Evolutionary conservation across 2,888 invertebrate species (phyloP), one percentile per base, ranked within the genome.

Genomic region (Hipparchia sbordonii): DNA sequence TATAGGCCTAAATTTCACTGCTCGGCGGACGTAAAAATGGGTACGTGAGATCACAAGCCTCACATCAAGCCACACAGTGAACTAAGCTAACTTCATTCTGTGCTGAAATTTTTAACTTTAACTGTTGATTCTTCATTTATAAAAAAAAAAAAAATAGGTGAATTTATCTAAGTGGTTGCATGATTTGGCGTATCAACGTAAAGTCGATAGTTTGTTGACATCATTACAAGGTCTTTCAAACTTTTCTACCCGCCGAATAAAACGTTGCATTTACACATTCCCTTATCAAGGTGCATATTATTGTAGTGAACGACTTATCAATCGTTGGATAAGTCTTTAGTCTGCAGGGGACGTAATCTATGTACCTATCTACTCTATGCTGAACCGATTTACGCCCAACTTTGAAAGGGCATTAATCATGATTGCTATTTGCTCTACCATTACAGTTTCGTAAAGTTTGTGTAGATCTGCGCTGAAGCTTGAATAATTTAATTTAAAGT

Each of bases 321-420:
- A 62, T 62, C 9, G 45, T 4, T 8, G 8, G 33, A 51, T 33
- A 52, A 33, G 51, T 52, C 48, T 12, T 33, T 33, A 10, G 52
- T 65, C 52, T 33, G 7, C 2, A 6, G 9, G 65, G 33, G 33
- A 13, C 52, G 3, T 65, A 33, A 65, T 65, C 65, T 52, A 65
- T 33, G 63, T 62, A 62, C 51, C 23, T 33, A 39, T 39, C 39
- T 39, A 39, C 39, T 39, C 39, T 39, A 39, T 39, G 39, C 3
- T 52, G 65, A 65, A 52, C 60, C 61, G 69, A 61, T 69, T 59
- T 51, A 10, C 23, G 63, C 56, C 63, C 62, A 76, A 71, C 71
- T 74, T 76, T 54, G 66, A 33, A 70, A 68, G 51, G 65, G 72
- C 72, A 76, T 76, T 72, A 76, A 76, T 76, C 76, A 72, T 70